Conservation (phyloP, 1,140 invertebrate species). For the Drosophila sturtevanti region DNA sequence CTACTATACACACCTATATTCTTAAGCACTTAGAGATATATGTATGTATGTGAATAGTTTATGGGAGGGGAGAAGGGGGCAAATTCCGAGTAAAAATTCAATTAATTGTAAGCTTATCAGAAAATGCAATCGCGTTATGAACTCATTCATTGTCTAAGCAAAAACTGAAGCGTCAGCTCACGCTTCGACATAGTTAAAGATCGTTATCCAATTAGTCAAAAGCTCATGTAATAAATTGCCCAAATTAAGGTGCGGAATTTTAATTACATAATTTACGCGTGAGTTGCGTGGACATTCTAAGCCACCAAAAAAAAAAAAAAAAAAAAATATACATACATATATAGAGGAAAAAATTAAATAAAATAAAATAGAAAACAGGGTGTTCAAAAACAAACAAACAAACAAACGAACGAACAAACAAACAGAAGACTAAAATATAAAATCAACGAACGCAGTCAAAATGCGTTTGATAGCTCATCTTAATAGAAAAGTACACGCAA, state of each 20-base stretch:
- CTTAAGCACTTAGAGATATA: neutral
- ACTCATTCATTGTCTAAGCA: constrained; percentile 47
- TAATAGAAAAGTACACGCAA: constrained; percentile 82
- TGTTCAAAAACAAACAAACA: constrained; percentile 18
- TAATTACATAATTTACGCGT: constrained; percentile 82
- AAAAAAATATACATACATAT: too few relatives aligned
- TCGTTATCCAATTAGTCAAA: constrained; percentile 81
- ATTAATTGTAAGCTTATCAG: constrained; percentile 69
- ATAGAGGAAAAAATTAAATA: neutral
- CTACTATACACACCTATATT: neutral
- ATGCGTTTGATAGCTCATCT: constrained; percentile 82
- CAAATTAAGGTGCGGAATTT: constrained; percentile 82
- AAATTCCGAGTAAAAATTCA: constrained; percentile 59
- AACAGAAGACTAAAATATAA: constrained; percentile 19
- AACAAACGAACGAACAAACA: constrained; percentile 12
- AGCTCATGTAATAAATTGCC: constrained; percentile 80
- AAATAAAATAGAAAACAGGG: neutral
- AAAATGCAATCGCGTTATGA: constrained; percentile 64
- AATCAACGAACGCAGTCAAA: constrained; percentile 60
- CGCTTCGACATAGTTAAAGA: constrained; percentile 62
- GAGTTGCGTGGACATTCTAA: constrained; percentile 45
- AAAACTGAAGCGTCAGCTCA: neutral
- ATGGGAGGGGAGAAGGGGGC: neutral
- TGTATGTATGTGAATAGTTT: neutral
- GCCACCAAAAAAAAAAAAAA: neutral